These are phyloP conservation scores for Cerastoderma edule DNA, from an alignment of 2,888 invertebrate genomes.

Conservation along the genomic window DNA sequence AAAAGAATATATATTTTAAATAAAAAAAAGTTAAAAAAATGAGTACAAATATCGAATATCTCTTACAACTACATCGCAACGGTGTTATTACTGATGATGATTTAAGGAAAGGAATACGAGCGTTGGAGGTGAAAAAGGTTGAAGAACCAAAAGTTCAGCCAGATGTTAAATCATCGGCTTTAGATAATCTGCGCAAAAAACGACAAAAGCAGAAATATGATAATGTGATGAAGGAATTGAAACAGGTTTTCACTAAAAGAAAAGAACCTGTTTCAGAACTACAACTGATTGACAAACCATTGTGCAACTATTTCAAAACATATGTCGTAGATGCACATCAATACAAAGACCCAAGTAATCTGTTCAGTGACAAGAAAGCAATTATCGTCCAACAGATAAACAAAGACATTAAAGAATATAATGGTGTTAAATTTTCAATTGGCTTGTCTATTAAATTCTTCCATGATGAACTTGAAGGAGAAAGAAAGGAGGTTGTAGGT, in stretches of 20 bases:
- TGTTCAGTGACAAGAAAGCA: slow-evolving; percentile 37
- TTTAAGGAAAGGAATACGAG: slow-evolving; percentile 7
- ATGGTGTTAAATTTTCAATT: slow-evolving; percentile 22
- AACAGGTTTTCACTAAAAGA: slow-evolving; percentile 18
- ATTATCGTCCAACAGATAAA: slow-evolving; percentile 19
- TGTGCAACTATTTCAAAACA: slow-evolving; percentile 37
- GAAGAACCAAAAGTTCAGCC: slow-evolving; percentile 8
- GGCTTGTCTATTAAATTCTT: slow-evolving; percentile 34
- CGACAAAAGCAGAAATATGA: slow-evolving; percentile 15
- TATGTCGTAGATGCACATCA: slow-evolving; percentile 19
- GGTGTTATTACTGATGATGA: slow-evolving; percentile 3
- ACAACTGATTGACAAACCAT: slow-evolving; percentile 31
- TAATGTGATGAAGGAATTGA: not conserved
- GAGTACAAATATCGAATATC: slow-evolving; percentile 6
- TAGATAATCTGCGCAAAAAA: slow-evolving; percentile 10
- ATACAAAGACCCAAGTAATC: slow-evolving; percentile 33
- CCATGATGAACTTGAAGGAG: slow-evolving; percentile 25
- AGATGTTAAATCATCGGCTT: slow-evolving; percentile 5
- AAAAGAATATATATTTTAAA: slow-evolving; percentile 8
- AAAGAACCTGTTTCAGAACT: slow-evolving; percentile 22
- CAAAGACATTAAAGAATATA: slow-evolving; percentile 30
- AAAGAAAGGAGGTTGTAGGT: slow-evolving; percentile 22
- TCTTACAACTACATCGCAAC: slow-evolving; percentile 11
- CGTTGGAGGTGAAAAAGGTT: slow-evolving; percentile 2
- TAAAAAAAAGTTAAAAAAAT: slow-evolving; percentile 9